Base-by-base conservation (phyloP, 2,113 vertebrate genomes). In the Scortum barcoo region DNA sequence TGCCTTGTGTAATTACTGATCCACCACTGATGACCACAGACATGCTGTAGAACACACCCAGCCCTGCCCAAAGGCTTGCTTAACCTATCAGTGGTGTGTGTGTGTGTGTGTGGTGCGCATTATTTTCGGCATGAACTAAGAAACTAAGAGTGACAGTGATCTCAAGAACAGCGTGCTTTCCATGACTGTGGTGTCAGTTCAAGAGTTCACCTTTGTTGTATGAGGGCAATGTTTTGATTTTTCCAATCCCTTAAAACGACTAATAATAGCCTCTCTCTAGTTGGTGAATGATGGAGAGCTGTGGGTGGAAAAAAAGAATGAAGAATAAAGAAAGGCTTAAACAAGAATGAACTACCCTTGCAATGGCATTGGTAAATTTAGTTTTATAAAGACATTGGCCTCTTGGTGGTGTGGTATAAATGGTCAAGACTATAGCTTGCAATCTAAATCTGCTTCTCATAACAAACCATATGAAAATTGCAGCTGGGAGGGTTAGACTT, bases 1-100 rank as follows among this genome's bases (percentile, higher is more conserved):
- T 60, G 66, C 78, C 72, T 82, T 51, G 66, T 83, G 77, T 80
- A 89, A 93, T 91, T 89, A 86, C 84, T 73, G 79, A 89, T 71
- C 48, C 78, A 62, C 63, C 63, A 71, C 56, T 63, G 84, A 90
- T 88, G 87, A 87, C 92, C 91, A 92, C 89, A 92, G 84, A 77
- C 80, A 88, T 82, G 77, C 80, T 79, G 83, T 20, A n/a, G 79
- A 73, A 80, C 88, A 93, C 91, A 88, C 88, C 92, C 92, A 66
- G 62, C 85, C 80, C 83, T 85, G 85, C 86, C 86, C 85, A 89
- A 58, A 46, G 40, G 8, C 76, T 81, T 74, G 58, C 84, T 84
- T 48, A 76, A 81, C 63, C 68, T 62, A 28, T 85, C 40, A 68
- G 42, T 60, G 67, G n/a, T 83, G 58, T 81, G 20, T 80, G 57